Conservation (phyloP, 2,113 vertebrate genomes). For the Puffinus mauretanicus region DNA sequence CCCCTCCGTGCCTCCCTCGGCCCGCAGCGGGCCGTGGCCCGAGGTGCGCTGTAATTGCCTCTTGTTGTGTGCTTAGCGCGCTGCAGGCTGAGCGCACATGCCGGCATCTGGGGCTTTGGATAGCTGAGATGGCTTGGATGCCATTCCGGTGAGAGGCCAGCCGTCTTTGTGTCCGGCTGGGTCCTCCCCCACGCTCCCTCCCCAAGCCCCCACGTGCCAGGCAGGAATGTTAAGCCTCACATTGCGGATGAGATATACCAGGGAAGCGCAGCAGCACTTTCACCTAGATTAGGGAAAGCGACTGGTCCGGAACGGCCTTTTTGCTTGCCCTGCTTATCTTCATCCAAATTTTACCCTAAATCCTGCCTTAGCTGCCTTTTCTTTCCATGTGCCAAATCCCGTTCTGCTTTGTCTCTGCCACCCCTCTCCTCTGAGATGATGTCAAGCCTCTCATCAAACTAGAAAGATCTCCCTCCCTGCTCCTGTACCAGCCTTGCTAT, state of each 20-base stretch:
- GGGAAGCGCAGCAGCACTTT: constrained; percentile 35
- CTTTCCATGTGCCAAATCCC: background rate
- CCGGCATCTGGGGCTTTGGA: constrained; percentile 40
- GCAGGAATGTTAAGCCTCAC: constrained; percentile 67
- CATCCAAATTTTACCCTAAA: background rate
- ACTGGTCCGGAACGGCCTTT: background rate
- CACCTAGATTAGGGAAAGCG: background rate
- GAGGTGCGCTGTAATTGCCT: background rate
- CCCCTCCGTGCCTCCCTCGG: background rate
- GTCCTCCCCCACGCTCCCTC: background rate
- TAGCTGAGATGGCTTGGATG: constrained; percentile 71
- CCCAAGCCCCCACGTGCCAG: constrained; percentile 47
- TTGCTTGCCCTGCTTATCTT: background rate
- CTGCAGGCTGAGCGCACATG: background rate
- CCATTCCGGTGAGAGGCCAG: constrained; percentile 55
- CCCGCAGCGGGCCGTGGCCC: background rate
- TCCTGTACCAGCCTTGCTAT: background rate
- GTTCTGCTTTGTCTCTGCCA: background rate
- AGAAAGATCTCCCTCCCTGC: background rate
- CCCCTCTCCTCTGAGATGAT: background rate
- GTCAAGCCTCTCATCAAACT: background rate
- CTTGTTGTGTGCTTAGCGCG: background rate
- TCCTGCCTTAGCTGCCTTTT: background rate
- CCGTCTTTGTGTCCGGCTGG: constrained; percentile 49
- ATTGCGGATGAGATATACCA: background rate